Conservation (phyloP, 2,888 invertebrate genomes). For the Sminthurinus aureus region DNA sequence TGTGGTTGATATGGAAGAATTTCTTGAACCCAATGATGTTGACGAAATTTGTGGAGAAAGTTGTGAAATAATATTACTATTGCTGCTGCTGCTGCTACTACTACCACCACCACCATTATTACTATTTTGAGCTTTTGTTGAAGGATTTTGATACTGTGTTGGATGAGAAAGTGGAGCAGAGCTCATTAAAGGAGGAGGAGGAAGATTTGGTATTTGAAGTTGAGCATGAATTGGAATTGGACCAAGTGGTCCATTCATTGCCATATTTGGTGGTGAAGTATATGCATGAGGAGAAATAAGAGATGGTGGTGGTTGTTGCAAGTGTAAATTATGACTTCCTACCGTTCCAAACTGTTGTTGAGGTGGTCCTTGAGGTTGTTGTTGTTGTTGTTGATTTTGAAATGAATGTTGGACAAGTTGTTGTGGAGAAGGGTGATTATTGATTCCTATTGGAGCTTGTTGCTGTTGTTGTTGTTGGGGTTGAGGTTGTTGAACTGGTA, state of each 20-base stretch:
- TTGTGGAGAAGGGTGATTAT: constrained; percentile 10
- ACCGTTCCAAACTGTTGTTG: neutral
- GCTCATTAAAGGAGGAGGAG: neutral
- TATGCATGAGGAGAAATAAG: constrained; percentile 14
- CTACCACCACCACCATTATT: neutral
- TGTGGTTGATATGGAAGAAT: constrained; percentile 21
- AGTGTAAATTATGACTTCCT: constrained; percentile 18
- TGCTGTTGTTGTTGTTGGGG: neutral
- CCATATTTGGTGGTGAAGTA: neutral
- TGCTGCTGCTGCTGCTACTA: no score
- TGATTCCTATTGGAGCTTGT: constrained; percentile 23
- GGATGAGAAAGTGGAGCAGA: constrained; percentile 1
- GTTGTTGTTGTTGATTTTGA: constrained; percentile 21
- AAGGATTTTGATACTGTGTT: constrained; percentile 12
- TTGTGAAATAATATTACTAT: constrained; percentile 1
- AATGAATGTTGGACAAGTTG: constrained; percentile 13
- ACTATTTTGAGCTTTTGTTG: constrained; percentile 10
- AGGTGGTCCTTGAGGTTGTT: neutral
- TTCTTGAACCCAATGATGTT: neutral
- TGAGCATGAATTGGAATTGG: constrained; percentile 15
- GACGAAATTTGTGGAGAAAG: constrained; percentile 48
- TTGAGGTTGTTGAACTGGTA: constrained; percentile 2
- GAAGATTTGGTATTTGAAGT: constrained; percentile 10
- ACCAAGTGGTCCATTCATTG: constrained; percentile 28
- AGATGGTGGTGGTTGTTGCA: constrained; percentile 7